A percentile compares a stretch with the other conserved stretches of the same genome.
Conservation (phyloP, 1,140 invertebrate species). For the Mycetomoellerius zeteki region DNA sequence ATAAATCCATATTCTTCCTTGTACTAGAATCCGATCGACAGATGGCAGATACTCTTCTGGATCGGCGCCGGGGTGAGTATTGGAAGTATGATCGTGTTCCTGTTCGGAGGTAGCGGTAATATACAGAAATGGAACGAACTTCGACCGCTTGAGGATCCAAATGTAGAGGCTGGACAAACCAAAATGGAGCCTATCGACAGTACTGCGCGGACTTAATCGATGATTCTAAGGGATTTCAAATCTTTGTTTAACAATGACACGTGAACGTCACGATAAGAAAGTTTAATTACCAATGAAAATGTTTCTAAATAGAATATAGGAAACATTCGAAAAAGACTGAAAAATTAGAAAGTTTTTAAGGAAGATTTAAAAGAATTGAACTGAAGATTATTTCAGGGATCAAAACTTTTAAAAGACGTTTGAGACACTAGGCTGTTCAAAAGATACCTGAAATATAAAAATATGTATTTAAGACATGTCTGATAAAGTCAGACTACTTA, state of each 20-base stretch:
- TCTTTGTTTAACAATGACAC: background rate
- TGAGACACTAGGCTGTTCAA: background rate
- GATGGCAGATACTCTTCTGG: conserved; percentile 89
- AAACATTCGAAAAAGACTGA: conserved; percentile 2
- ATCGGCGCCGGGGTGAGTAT: conserved; percentile 87
- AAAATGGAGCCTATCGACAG: background rate
- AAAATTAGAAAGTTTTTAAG: background rate
- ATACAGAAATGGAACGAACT: conserved; percentile 86
- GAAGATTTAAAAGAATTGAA: background rate
- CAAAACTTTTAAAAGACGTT: background rate
- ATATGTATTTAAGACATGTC: background rate
- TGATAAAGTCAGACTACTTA: background rate
- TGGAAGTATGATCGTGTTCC: conserved; percentile 86
- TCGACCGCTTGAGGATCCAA: background rate
- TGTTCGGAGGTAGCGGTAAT: conserved; percentile 85
- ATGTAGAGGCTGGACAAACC: background rate
- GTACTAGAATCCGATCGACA: conserved; percentile 87
- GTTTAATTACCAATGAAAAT: background rate
- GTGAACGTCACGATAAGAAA: background rate
- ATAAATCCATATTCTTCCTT: conserved; percentile 44
- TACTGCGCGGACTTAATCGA: background rate
- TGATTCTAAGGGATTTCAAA: background rate
- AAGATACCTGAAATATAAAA: background rate
- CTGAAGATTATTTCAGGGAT: background rate
- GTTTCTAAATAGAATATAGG: background rate